These are phyloP conservation scores for Amphimedon queenslandica DNA, from an alignment of 37 sponge, comb jelly and placozoan genomes.

Conservation along the genomic window DNA sequence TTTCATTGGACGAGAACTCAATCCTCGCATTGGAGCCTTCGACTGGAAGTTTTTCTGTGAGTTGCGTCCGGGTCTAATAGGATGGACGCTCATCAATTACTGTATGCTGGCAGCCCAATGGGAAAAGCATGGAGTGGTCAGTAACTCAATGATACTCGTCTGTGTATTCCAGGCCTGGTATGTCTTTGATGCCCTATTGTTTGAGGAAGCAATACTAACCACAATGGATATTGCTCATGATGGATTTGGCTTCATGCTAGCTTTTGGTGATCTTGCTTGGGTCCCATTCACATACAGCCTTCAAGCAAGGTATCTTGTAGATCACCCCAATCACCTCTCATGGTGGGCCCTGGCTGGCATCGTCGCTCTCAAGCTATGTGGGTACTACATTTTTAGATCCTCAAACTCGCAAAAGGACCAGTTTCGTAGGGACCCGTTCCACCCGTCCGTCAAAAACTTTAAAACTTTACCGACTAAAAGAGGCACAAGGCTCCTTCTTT, in stretches of 20 bases:
- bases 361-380: constrained; percentile 45
- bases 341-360: constrained; percentile 34
- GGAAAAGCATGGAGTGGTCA: constrained; percentile 54
- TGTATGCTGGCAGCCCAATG: constrained; percentile 81
- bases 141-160: constrained; percentile 77
- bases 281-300: constrained; percentile 91
- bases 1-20: constrained; percentile 92
- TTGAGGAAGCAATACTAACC: constrained; percentile 83
- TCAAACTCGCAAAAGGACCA: constrained; percentile 77
- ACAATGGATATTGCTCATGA: constrained; percentile 94
- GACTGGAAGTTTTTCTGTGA: constrained; percentile 93
- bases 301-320: constrained; percentile 87
- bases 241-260: constrained; percentile 96
- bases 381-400: constrained; percentile 72
- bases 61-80: constrained; percentile 89
- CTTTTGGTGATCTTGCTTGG: constrained; percentile 90
- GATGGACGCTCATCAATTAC: constrained; percentile 89
- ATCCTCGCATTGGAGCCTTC: constrained; percentile 73
- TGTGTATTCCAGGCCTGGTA: constrained; percentile 79
- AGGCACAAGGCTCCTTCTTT: constrained; percentile 79
- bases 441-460: constrained; percentile 56
- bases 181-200: constrained; percentile 75
- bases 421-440: constrained; percentile 68
- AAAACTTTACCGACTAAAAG: constrained; percentile 65
- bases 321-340: constrained; percentile 62